A percentile compares a stretch with the other conserved stretches of the same genome.
These are phyloP conservation scores for Erebia ligea DNA, from an alignment of 2,888 invertebrate species.

Conservation along the genomic window DNA sequence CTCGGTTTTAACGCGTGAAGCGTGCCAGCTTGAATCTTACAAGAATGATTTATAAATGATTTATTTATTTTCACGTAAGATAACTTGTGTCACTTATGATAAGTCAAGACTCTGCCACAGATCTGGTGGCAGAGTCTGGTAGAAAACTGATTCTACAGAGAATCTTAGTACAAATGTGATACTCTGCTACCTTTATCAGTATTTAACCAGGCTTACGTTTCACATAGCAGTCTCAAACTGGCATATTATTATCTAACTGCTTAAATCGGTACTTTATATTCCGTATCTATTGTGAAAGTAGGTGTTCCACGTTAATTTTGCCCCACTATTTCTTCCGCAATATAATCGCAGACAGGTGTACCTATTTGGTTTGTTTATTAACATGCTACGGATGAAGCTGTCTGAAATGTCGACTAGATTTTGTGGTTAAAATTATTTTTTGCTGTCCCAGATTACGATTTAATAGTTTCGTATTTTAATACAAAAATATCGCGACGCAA, in stretches of 20 bases:
- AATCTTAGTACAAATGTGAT: no score
- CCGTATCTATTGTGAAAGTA: constrained; percentile 17
- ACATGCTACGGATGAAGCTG: constrained; percentile 1
- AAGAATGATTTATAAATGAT: no score
- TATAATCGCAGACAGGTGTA: constrained; percentile 7
- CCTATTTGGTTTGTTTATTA: neutral
- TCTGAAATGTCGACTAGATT: neutral
- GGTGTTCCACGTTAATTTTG: constrained; percentile 4
- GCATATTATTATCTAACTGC: constrained; percentile 6
- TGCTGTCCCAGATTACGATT: constrained; percentile 10
- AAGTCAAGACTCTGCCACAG: no score
- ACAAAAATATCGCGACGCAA: constrained; percentile 1
- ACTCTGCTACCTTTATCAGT: neutral
- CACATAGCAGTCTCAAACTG: neutral
- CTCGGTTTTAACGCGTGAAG: no score
- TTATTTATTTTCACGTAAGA: no score
- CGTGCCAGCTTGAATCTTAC: no score
- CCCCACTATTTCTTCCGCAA: constrained; percentile 16
- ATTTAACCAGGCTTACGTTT: neutral
- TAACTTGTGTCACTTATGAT: no score
- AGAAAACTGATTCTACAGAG: no score
- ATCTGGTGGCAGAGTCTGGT: no score
- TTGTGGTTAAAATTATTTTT: constrained; percentile 1
- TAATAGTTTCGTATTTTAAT: constrained; percentile 6
- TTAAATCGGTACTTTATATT: constrained; percentile 12